Evolutionary conservation across 2,797 vertebrate genomes (phyloP).

Genomic region (Anabacerthia variegaticeps): DNA sequence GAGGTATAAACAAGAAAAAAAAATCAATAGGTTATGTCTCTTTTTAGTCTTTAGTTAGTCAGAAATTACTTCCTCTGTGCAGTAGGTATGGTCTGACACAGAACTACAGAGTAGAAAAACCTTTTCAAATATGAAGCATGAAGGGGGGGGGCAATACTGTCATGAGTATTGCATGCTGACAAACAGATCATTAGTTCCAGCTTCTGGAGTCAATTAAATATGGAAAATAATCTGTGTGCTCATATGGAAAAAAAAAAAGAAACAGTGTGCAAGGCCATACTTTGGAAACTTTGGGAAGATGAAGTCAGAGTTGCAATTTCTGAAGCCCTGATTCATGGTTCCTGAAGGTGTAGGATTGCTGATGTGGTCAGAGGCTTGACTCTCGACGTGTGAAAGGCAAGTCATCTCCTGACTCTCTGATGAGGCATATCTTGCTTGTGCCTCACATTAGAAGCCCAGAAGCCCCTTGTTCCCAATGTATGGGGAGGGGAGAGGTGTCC

Average conservation of each 20-base stretch:
- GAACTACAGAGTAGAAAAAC: background rate
- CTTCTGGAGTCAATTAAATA: slow-evolving; percentile 27
- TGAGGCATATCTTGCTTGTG: background rate
- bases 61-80: background rate
- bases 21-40: background rate
- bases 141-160: background rate
- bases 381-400: background rate
- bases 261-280: background rate
- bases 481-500: background rate
- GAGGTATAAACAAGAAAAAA: background rate
- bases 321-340: slow-evolving; percentile 27
- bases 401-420: background rate
- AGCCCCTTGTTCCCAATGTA: background rate
- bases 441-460: background rate
- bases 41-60: background rate
- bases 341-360: slow-evolving; percentile 26
- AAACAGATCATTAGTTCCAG: background rate
- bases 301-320: background rate
- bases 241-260: background rate
- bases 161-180: background rate
- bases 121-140: background rate
- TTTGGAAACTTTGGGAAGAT: slow-evolving; percentile 19
- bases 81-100: background rate
- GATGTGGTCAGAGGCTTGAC: slow-evolving; percentile 24
- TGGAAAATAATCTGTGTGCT: background rate